Evolutionary conservation across 2,797 vertebrate species (phyloP), one percentile per base, ranked within the genome.

Genomic region (Molossus alvarezi): DNA sequence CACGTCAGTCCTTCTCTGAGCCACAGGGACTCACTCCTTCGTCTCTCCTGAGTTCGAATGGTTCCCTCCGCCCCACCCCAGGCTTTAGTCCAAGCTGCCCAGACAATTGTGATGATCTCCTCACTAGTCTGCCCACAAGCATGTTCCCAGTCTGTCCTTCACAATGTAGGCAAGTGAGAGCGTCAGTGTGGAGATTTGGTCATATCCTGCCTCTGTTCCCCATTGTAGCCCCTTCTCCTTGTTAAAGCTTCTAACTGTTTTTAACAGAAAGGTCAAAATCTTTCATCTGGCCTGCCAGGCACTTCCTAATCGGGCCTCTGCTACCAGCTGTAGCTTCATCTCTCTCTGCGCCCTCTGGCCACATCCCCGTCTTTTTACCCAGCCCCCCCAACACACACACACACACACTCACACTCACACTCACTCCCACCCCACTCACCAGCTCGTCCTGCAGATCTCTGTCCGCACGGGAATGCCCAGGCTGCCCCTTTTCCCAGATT

Each of bases 21-120:
- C 45, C 65, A 4, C 37, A n/a, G 58, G 51, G 11, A 8, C 51
- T 73, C 20, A n/a, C 12, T 57, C 45, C 71, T 8, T 12, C 12
- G 18, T 64, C 48, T 65, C 71, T 84, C 58, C 82, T 33, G 23
- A 53, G 9, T 79, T 33, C 23, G 0, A 15, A 9, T 5, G 4
- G 1, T 6, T 51, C n/a, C 64, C 1, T 57, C 13, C 12, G 0
- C 9, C 17, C 23, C 0, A 2, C 13, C 20, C 27, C 7, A 3
- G 53, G 60, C 33, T 85, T 53, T 14, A 29, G 64, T 77, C 41
- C 37, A 57, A 45, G n/a, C 55, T 33, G 5, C 37, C 60, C 27
- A 27, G 62, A 86, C 0, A 27, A 37, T 14, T 17, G 14, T 92
- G 60, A 87, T 14, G 15, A 57, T 27, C 25, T 73, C 67, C 20